These are phyloP conservation scores for Euphonia xanthogaster DNA, from an alignment of 2,797 vertebrate species.

Conservation along the genomic window DNA sequence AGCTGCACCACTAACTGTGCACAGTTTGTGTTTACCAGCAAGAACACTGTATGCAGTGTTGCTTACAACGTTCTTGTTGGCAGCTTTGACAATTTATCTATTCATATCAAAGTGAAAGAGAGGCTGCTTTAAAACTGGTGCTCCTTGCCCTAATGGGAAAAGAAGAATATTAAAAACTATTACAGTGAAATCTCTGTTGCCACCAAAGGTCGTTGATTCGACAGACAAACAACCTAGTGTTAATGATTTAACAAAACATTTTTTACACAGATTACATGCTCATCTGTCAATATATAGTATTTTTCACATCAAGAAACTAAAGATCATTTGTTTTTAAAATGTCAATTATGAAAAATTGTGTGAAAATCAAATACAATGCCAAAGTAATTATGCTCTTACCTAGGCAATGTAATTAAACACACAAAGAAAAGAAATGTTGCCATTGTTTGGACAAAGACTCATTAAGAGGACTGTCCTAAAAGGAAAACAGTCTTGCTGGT, in stretches of 20 bases:
- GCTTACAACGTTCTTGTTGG: slow-evolving; percentile 61
- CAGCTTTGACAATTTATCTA: slow-evolving; percentile 74
- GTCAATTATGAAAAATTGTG: background rate
- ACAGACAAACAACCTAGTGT: slow-evolving; percentile 68
- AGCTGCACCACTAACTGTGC: slow-evolving; percentile 38
- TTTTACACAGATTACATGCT: slow-evolving; percentile 69
- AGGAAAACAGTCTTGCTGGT: background rate
- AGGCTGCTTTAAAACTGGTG: slow-evolving; percentile 58
- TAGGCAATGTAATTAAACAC: background rate
- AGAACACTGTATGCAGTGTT: slow-evolving; percentile 71
- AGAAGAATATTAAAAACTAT: slow-evolving; percentile 53
- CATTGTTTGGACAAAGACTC: background rate
- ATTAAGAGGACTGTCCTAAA: background rate
- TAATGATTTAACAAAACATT: slow-evolving; percentile 70
- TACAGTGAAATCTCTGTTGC: slow-evolving; percentile 58
- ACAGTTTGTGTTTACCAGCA: slow-evolving; percentile 66
- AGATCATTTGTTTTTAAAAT: background rate
- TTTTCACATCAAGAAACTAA: slow-evolving; percentile 35
- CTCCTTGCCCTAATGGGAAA: slow-evolving; percentile 55
- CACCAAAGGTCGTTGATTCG: slow-evolving; percentile 54
- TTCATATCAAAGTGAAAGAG: slow-evolving; percentile 67
- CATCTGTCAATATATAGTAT: slow-evolving; percentile 45
- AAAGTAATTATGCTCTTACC: background rate
- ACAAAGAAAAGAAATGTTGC: background rate
- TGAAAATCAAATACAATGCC: background rate